These are phyloP conservation scores for Drosophila rubida DNA, from an alignment of 2,888 invertebrate species.

Conservation along the genomic window DNA sequence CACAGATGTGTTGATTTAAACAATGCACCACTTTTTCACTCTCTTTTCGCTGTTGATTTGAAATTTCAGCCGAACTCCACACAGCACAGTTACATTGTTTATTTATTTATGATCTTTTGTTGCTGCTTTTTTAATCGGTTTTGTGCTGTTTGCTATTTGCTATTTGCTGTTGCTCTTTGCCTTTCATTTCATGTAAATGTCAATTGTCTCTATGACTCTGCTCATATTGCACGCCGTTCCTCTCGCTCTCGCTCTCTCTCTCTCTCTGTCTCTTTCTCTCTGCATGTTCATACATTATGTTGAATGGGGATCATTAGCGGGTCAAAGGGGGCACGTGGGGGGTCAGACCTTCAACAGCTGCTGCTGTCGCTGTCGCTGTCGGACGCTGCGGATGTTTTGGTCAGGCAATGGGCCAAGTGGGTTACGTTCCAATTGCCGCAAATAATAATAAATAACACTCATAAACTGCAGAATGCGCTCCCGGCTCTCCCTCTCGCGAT, in stretches of 20 bases:
- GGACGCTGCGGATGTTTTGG: constrained; percentile 13
- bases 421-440: constrained; percentile 70
- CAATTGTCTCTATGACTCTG: constrained; percentile 62
- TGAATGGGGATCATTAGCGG: not conserved
- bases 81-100: constrained; percentile 61
- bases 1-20: constrained; percentile 36
- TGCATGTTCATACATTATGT: constrained; percentile 7
- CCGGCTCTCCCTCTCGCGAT: not conserved
- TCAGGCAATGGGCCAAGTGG: constrained; percentile 53
- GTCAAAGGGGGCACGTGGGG: not conserved
- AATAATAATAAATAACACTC: constrained; percentile 36
- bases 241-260: constrained; percentile 3
- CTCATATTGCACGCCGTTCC: constrained; percentile 55
- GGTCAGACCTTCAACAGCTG: constrained; percentile 35
- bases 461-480: constrained; percentile 1
- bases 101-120: constrained; percentile 9
- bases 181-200: constrained; percentile 66
- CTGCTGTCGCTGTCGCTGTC: constrained; percentile 8
- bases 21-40: constrained; percentile 58
- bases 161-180: constrained; percentile 36
- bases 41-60: constrained; percentile 32
- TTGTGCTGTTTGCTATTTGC: constrained; percentile 28
- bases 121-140: constrained; percentile 17
- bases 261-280: not conserved
- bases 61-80: constrained; percentile 35